phyloP scores from a whole-genome alignment of 2,797 vertebrate genomes.

The Hemitrygon akajei region DNA sequence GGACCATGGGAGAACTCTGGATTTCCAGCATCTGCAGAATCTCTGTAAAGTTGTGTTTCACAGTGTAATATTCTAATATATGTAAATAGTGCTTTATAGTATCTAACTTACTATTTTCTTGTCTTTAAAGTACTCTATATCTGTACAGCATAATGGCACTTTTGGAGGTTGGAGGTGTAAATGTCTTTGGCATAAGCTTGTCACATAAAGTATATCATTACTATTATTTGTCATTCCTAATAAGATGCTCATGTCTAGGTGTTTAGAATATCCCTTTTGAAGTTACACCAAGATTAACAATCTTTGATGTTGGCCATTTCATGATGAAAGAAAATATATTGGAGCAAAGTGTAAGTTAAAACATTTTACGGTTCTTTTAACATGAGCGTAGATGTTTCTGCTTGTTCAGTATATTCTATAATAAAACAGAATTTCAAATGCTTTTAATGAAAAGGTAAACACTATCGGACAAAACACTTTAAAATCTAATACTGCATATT shows the following conservation, averaged over 20 bases:
- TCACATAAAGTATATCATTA: not conserved
- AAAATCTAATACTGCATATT: not conserved
- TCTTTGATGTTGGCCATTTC: not conserved
- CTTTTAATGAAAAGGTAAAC: not conserved
- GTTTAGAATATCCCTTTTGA: not conserved
- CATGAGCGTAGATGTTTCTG: not conserved
- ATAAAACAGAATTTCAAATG: not conserved
- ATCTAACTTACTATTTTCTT: not conserved
- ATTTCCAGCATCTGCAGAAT: too few species aligned
- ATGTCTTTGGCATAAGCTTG: not conserved
- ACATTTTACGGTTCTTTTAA: not conserved
- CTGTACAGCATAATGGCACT: not conserved
- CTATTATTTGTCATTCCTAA: not conserved
- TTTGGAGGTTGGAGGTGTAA: not conserved
- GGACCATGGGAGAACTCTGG: too few species aligned
- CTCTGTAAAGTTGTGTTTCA: too few species aligned
- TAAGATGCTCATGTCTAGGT: not conserved
- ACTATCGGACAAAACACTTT: not conserved
- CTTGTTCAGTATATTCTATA: not conserved
- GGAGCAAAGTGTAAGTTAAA: not conserved
- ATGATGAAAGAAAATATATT: not conserved
- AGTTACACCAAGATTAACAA: conserved; percentile 1
- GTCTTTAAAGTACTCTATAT: not conserved
- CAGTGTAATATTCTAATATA: not conserved
- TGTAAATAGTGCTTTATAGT: not conserved